Conservation (phyloP, 2,113 vertebrate genomes). For the Hoplias malabaricus region DNA sequence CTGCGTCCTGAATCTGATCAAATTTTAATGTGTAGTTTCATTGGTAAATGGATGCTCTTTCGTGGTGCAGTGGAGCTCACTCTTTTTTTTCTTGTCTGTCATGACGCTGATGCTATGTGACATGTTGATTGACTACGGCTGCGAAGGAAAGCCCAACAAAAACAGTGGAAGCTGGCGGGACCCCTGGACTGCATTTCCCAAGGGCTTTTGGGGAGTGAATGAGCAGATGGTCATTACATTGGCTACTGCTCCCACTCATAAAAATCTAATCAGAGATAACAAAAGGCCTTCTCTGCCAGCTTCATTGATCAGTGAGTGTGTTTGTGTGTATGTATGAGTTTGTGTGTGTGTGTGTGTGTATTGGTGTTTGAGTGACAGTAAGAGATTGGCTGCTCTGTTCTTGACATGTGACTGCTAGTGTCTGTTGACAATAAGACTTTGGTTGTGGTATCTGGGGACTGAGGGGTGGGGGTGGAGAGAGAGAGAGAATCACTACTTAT, state of each 20-base stretch:
- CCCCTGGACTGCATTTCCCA: slow-evolving; percentile 43
- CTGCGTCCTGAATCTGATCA: neutral
- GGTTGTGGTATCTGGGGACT: neutral
- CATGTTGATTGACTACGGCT: slow-evolving; percentile 44
- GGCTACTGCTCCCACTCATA: slow-evolving; percentile 34
- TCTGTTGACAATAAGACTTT: slow-evolving; percentile 27
- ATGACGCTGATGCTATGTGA: slow-evolving; percentile 39
- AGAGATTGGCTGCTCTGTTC: slow-evolving; percentile 25
- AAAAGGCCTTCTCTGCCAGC: slow-evolving; percentile 42
- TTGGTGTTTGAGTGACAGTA: slow-evolving; percentile 20
- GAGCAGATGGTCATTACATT: slow-evolving; percentile 47
- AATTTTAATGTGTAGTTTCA: neutral
- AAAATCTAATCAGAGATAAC: slow-evolving; percentile 44
- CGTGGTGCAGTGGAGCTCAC: neutral
- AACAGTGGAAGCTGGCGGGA: neutral
- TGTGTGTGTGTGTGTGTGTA: neutral
- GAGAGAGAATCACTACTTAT: neutral
- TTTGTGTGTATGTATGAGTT: slow-evolving; percentile 28
- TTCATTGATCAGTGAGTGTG: slow-evolving; percentile 41
- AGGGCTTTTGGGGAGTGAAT: slow-evolving; percentile 22
- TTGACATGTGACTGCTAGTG: slow-evolving; percentile 15
- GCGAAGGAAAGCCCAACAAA: slow-evolving; percentile 22
- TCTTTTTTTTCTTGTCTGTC: neutral
- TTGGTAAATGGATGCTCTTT: slow-evolving; percentile 11
- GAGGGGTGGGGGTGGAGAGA: neutral